Conservation (phyloP, 2,888 invertebrate species). For the Yponomeuta evonymella region DNA sequence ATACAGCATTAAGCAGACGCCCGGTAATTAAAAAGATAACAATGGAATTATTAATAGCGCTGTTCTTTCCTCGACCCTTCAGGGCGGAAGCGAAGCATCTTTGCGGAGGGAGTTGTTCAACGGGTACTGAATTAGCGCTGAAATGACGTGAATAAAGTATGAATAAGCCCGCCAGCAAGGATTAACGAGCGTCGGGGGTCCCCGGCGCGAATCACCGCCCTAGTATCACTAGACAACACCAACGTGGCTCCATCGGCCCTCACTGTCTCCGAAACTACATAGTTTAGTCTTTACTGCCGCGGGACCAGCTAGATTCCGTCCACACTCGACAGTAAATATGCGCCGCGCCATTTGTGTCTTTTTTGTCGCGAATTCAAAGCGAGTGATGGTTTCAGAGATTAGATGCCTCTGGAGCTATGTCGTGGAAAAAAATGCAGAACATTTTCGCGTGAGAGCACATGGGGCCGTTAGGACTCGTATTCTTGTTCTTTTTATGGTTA, state of each 20-base stretch:
- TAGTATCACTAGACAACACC: conserved; percentile 7
- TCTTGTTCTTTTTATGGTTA: not conserved
- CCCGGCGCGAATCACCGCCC: not conserved
- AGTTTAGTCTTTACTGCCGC: too few relatives aligned
- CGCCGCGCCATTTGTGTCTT: not conserved
- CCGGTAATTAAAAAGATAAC: conserved; percentile 3
- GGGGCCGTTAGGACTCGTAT: not conserved
- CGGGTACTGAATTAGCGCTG: conserved; percentile 51
- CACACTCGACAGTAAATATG: not conserved
- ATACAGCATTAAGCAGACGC: not conserved
- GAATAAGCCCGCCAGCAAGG: conserved; percentile 50
- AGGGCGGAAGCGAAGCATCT: conserved; percentile 6
- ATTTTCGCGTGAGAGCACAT: conserved; percentile 9
- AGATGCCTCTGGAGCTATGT: not conserved
- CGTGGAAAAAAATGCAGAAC: not conserved
- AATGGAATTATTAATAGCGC: conserved; percentile 3
- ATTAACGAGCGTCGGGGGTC: conserved; percentile 46
- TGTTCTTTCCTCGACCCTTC: not conserved
- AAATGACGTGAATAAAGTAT: conserved; percentile 63
- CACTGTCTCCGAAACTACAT: not conserved
- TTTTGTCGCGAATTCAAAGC: conserved; percentile 2
- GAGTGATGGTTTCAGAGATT: conserved; percentile 10
- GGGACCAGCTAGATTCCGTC: not conserved
- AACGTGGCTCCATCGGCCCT: not conserved
- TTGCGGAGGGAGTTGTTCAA: conserved; percentile 34